Percentiles rank a stretch among this genome's conserved stretches.
Evolutionary conservation across 2,888 invertebrate species (phyloP).

Genomic region (Nasonia oneida): DNA sequence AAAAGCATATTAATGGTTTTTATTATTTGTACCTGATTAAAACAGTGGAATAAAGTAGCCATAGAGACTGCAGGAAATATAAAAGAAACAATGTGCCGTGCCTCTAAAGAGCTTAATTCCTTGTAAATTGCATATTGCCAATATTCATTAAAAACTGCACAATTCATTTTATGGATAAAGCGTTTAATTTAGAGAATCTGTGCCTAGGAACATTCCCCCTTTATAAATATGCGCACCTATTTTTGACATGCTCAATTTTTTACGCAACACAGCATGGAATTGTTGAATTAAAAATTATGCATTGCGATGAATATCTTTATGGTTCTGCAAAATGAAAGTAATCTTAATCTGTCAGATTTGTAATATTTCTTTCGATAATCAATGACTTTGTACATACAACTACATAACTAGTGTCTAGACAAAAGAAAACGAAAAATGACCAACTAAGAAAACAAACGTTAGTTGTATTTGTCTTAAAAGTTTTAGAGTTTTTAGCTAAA

Average conservation of each 20-base stretch:
- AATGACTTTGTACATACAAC: constrained; percentile 54
- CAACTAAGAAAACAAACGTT: constrained; percentile 47
- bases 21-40: constrained; percentile 62
- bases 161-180: constrained; percentile 43
- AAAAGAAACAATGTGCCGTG: constrained; percentile 44
- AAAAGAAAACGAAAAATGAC: constrained; percentile 50
- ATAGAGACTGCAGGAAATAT: constrained; percentile 58
- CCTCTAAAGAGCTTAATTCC: constrained; percentile 50
- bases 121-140: constrained; percentile 48
- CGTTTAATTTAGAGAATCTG: constrained; percentile 50
- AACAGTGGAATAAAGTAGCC: constrained; percentile 54
- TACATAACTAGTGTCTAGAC: constrained; percentile 51
- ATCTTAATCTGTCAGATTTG: constrained; percentile 54
- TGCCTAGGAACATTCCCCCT: constrained; percentile 61
- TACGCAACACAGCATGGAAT: constrained; percentile 38
- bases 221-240: constrained; percentile 32
- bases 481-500: constrained; percentile 59
- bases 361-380: constrained; percentile 55
- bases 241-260: constrained; percentile 47
- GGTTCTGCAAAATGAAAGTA: constrained; percentile 60
- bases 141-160: constrained; percentile 48
- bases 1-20: constrained; percentile 47
- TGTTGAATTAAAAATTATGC: constrained; percentile 51
- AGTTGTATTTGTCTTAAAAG: constrained; percentile 52
- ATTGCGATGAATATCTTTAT: constrained; percentile 57